These are phyloP conservation scores for Drosophila mettleri DNA, from an alignment of 2,888 invertebrate genomes.

Conservation along the genomic window DNA sequence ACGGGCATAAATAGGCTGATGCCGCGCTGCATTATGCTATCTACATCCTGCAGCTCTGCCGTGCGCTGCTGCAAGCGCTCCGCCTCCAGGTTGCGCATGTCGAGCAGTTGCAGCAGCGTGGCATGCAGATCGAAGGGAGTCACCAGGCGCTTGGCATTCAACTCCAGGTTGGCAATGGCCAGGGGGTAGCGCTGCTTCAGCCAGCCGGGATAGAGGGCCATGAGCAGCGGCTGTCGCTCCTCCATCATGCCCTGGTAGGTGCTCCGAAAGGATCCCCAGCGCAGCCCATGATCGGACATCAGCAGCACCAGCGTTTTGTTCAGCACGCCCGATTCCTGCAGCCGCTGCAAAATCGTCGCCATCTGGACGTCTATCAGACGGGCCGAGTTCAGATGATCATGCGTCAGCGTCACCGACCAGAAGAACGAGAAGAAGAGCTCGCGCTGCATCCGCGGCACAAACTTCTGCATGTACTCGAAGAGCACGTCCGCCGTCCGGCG, in stretches of 20 bases:
- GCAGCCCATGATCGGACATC: slow-evolving; percentile 95
- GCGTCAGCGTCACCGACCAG: slow-evolving; percentile 93
- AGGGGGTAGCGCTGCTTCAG: slow-evolving; percentile 88
- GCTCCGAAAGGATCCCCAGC: slow-evolving; percentile 92
- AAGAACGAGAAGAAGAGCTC: slow-evolving; percentile 92
- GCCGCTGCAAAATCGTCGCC: slow-evolving; percentile 83
- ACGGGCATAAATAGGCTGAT: slow-evolving; percentile 92
- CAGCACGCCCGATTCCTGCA: slow-evolving; percentile 86
- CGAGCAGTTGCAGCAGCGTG: slow-evolving; percentile 90
- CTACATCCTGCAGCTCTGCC: slow-evolving; percentile 62
- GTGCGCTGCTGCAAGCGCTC: slow-evolving; percentile 82
- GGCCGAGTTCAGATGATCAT: slow-evolving; percentile 93
- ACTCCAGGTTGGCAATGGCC: slow-evolving; percentile 88
- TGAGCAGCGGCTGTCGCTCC: slow-evolving; percentile 93
- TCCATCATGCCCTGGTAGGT: slow-evolving; percentile 95
- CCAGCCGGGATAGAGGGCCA: slow-evolving; percentile 90
- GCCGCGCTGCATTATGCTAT: slow-evolving; percentile 86
- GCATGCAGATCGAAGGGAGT: slow-evolving; percentile 94
- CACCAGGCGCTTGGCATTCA: slow-evolving; percentile 90
- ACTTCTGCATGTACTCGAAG: slow-evolving; percentile 89
- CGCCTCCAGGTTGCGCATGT: slow-evolving; percentile 85
- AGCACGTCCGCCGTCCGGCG: slow-evolving; percentile 89
- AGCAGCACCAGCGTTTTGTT: slow-evolving; percentile 86
- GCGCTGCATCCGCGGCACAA: slow-evolving; percentile 87
- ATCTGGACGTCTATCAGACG: slow-evolving; percentile 88